A percentile compares a stretch with the other conserved stretches of the same genome.
Evolutionary conservation across 2,113 vertebrate genomes (phyloP).

Genomic region (Callithrix jacchus): DNA sequence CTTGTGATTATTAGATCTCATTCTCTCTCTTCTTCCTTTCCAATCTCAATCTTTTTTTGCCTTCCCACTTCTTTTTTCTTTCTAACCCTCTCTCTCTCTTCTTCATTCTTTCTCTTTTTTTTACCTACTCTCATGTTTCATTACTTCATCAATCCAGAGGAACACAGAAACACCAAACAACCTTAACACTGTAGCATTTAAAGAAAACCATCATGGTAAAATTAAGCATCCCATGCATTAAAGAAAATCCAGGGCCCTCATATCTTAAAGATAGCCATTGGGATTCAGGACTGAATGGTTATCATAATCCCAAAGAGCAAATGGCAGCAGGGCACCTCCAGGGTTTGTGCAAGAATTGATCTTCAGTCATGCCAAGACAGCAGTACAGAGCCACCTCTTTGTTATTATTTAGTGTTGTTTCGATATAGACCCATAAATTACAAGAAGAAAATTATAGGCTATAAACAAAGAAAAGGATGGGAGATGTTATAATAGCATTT

Average conservation of each 20-base stretch:
- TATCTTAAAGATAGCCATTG: not conserved
- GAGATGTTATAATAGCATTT: constrained; percentile 25
- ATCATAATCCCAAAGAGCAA: not conserved
- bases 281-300: not conserved
- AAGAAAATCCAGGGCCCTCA: not conserved
- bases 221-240: not conserved
- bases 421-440: constrained; percentile 51
- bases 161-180: not conserved
- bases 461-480: not conserved
- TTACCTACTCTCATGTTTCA: not conserved
- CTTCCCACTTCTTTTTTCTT: not conserved
- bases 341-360: constrained; percentile 23
- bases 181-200: not conserved
- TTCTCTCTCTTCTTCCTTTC: not conserved
- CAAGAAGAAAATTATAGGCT: constrained; percentile 50
- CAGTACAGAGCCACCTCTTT: not conserved
- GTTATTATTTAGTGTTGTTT: constrained; percentile 7
- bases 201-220: not conserved
- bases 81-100: not conserved
- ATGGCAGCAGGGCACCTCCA: not conserved
- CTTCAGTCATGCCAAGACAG: not conserved
- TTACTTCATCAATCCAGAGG: not conserved
- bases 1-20: not conserved
- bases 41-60: not conserved
- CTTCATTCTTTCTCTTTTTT: constrained; percentile 10